phyloP scores from a whole-genome alignment of 2,113 vertebrate genomes.

The Laticauda laticaudata region DNA sequence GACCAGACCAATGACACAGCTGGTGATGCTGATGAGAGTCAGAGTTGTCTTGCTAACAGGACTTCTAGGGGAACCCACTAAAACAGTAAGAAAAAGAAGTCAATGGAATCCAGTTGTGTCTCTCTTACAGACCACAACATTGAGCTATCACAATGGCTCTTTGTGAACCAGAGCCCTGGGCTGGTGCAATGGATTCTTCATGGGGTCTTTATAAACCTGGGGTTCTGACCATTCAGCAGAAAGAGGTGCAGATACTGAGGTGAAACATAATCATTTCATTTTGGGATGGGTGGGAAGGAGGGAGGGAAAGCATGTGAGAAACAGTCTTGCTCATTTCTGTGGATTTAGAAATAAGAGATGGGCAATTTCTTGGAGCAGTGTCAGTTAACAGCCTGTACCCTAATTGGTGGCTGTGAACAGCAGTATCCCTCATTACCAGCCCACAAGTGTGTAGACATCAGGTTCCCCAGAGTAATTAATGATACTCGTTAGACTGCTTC shows the following conservation, averaged over 20 bases:
- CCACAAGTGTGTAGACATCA: background rate
- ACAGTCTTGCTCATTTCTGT: background rate
- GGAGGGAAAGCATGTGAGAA: background rate
- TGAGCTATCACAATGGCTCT: background rate
- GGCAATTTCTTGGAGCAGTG: background rate
- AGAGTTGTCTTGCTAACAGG: slow-evolving; percentile 97
- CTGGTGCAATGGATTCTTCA: background rate
- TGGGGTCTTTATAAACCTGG: background rate
- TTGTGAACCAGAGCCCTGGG: background rate
- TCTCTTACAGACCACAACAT: background rate
- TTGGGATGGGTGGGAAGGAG: background rate
- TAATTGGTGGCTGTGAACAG: background rate
- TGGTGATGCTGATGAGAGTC: slow-evolving; percentile 93
- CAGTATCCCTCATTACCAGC: background rate
- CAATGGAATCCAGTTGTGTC: slow-evolving; percentile 26
- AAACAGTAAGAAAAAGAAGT: background rate
- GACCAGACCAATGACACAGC: slow-evolving; percentile 90
- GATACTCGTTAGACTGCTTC: background rate
- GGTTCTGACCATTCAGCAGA: too few relatives aligned
- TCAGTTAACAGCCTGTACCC: background rate
- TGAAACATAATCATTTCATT: background rate
- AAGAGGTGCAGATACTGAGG: background rate
- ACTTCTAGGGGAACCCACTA: slow-evolving; percentile 91
- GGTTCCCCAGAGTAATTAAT: background rate
- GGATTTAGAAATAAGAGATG: background rate